Evolutionary conservation across 2,888 invertebrate genomes (phyloP).

Genomic region (Oegoconia quadripuncta): DNA sequence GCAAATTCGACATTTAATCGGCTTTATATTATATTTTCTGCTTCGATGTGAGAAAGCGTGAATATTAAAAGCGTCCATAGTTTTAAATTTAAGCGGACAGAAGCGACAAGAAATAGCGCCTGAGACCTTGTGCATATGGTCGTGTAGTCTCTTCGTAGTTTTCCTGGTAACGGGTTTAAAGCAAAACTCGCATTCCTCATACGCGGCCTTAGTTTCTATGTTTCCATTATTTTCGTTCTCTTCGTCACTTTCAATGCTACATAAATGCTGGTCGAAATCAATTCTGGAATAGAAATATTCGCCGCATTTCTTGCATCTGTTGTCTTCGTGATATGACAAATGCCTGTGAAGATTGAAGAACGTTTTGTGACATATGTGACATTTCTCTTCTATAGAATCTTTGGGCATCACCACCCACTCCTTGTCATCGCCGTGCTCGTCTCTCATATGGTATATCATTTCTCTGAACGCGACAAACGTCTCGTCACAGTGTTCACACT

Average conservation of each 20-base stretch:
- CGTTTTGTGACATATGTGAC: constrained; percentile 61
- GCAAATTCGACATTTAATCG: constrained; percentile 65
- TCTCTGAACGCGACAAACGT: constrained; percentile 75
- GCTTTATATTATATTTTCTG: constrained; percentile 65
- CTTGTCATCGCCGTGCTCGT: constrained; percentile 63
- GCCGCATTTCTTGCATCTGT: constrained; percentile 67
- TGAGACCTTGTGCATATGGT: constrained; percentile 58
- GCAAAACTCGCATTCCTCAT: constrained; percentile 70
- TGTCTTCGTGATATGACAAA: constrained; percentile 66
- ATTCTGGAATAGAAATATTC: constrained; percentile 65
- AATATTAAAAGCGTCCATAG: constrained; percentile 69
- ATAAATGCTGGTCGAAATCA: constrained; percentile 66
- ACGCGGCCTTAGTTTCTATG: constrained; percentile 30
- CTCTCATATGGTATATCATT: constrained; percentile 72
- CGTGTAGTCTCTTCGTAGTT: constrained; percentile 53
- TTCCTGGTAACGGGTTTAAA: constrained; percentile 66
- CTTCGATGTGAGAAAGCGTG: constrained; percentile 71
- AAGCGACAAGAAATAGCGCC: constrained; percentile 72
- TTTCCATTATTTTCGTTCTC: constrained; percentile 36
- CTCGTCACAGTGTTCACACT: constrained; percentile 75
- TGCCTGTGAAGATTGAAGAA: constrained; percentile 69
- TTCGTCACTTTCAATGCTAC: constrained; percentile 66
- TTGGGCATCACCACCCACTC: constrained; percentile 70
- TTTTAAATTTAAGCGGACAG: constrained; percentile 69
- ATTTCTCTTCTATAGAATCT: constrained; percentile 60